These are phyloP conservation scores for Apeltes quadracus DNA, from an alignment of 2,113 vertebrate genomes.

Conservation along the genomic window DNA sequence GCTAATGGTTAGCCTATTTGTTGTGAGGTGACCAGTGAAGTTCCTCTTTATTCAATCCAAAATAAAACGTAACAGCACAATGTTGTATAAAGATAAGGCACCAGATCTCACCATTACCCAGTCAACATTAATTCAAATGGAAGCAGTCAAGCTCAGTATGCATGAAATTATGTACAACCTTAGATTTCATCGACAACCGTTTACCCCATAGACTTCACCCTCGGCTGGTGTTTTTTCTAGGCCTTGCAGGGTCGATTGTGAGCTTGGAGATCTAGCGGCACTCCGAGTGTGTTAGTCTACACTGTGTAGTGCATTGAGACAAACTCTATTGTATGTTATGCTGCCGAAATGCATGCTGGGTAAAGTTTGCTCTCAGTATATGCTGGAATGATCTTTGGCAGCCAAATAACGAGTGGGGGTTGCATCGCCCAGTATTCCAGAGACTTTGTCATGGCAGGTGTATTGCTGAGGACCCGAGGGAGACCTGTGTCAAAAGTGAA, in stretches of 20 bases:
- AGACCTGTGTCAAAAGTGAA: not conserved
- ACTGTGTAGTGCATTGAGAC: not conserved
- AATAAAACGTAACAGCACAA: conserved; percentile 17
- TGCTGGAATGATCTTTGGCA: not conserved
- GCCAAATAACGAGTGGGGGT: not conserved
- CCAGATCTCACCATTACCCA: not conserved
- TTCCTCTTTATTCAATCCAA: not conserved
- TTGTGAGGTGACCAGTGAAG: not conserved
- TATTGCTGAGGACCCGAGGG: not conserved
- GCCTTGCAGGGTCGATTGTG: not conserved
- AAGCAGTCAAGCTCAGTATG: not conserved
- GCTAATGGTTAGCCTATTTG: conserved; percentile 10
- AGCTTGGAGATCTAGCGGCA: not conserved
- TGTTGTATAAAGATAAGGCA: conserved; percentile 25
- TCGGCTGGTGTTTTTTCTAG: not conserved
- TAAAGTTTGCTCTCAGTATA: not conserved
- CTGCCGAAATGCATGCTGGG: not conserved
- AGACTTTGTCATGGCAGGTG: not conserved
- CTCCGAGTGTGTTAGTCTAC: not conserved
- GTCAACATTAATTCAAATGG: not conserved
- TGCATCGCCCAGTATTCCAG: not conserved
- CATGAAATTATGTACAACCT: not conserved
- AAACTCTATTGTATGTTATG: not conserved
- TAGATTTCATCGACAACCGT: not conserved
- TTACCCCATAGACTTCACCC: not conserved